phyloP scores from a whole-genome alignment of 2,888 invertebrate genomes.

The Drosophila glabriapex region DNA sequence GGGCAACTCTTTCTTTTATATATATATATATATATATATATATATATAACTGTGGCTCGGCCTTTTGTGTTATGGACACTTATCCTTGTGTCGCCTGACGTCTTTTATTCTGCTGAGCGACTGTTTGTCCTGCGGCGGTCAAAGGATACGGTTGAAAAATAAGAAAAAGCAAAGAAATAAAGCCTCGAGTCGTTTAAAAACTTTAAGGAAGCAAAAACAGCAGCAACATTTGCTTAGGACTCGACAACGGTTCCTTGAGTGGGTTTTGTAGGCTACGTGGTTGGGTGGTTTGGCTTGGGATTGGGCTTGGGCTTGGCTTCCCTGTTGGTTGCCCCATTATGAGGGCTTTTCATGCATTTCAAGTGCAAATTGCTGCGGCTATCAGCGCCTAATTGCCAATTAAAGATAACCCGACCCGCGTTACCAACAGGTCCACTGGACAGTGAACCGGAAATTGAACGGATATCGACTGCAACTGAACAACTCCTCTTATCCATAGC shows the following conservation, averaged over 20 bases:
- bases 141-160: conserved; percentile 61
- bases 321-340: conserved; percentile 28
- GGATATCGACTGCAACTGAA: not conserved
- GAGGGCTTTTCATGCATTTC: conserved; percentile 66
- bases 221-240: conserved; percentile 65
- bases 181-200: conserved; percentile 38
- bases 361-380: conserved; percentile 78
- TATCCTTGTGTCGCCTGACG: conserved; percentile 66
- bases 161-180: conserved; percentile 19
- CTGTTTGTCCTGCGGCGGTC: conserved; percentile 75
- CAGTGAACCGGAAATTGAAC: not conserved
- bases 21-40: conserved; percentile 2
- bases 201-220: conserved; percentile 41
- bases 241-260: not conserved
- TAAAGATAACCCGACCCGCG: conserved; percentile 70
- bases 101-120: conserved; percentile 59
- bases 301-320: not conserved
- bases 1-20: conserved; percentile 18
- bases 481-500: not conserved
- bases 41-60: conserved; percentile 29
- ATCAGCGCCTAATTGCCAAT: conserved; percentile 76
- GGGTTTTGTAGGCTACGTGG: not conserved
- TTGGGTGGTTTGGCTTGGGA: not conserved
- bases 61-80: conserved; percentile 65
- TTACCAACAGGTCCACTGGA: conserved; percentile 2